Percentiles rank a stretch among this genome's conserved stretches.
phyloP scores from a whole-genome alignment of 2,888 invertebrate species.

The Acanthosepion lycidas region DNA sequence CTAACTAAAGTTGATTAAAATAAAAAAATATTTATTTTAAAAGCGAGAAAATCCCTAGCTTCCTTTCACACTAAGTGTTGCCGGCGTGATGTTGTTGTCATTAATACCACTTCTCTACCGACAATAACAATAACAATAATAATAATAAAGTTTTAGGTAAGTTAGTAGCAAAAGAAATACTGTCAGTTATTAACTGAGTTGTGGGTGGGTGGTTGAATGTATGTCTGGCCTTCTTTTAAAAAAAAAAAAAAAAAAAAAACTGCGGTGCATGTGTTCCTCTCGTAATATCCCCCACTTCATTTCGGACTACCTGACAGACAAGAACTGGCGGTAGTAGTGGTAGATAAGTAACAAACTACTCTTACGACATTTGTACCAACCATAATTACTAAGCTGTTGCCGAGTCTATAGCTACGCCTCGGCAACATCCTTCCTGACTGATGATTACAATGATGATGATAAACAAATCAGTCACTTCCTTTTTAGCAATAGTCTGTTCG shows the following conservation, averaged over 20 bases:
- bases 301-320: background rate
- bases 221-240: background rate
- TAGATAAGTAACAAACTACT: background rate
- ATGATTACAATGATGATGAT: background rate
- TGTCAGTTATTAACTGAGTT: background rate
- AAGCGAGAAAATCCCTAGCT: too few species aligned
- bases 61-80: background rate
- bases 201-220: background rate
- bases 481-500: background rate
- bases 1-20: too few species aligned
- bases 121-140: too few species aligned
- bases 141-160: background rate
- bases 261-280: background rate
- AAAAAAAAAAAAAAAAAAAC: background rate
- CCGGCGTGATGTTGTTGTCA: background rate
- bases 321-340: background rate
- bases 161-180: background rate
- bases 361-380: slow-evolving; percentile 1
- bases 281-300: background rate
- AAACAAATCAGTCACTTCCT: background rate
- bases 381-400: background rate
- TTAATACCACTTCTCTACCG: too few species aligned
- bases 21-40: too few species aligned
- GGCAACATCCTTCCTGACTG: background rate
- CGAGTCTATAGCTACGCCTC: background rate